phyloP scores from a whole-genome alignment of 2,888 invertebrate genomes.

The Caenorhabditis sp. region DNA sequence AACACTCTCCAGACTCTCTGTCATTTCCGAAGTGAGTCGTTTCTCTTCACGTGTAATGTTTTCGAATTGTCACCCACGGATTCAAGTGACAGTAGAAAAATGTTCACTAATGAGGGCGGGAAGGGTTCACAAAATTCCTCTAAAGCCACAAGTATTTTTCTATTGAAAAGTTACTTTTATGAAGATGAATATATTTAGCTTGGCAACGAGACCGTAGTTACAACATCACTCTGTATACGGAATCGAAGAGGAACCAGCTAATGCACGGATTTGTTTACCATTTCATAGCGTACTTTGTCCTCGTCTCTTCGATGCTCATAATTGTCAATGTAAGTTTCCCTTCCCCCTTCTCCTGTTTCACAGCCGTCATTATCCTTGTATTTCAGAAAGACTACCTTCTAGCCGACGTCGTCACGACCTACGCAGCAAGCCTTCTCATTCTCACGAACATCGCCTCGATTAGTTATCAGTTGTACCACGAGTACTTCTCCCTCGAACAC shows the following conservation, averaged over 20 bases:
- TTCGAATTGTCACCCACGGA: background rate
- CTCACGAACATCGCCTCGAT: slow-evolving; percentile 55
- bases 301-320: slow-evolving; percentile 50
- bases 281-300: slow-evolving; percentile 54
- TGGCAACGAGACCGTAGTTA: slow-evolving; percentile 47
- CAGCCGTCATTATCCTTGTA: background rate
- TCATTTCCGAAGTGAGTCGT: slow-evolving; percentile 46
- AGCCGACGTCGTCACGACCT: slow-evolving; percentile 52
- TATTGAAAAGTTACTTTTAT: too few relatives aligned
- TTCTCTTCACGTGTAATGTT: background rate
- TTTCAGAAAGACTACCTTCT: slow-evolving; percentile 48
- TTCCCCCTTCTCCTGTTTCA: background rate
- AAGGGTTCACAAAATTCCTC: too few relatives aligned
- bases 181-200: slow-evolving; percentile 45
- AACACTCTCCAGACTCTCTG: slow-evolving; percentile 56
- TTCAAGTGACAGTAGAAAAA: too few relatives aligned
- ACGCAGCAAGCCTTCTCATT: slow-evolving; percentile 44
- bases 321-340: slow-evolving; percentile 39
- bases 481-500: slow-evolving; percentile 60
- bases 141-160: too few relatives aligned
- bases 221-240: slow-evolving; percentile 13
- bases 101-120: too few relatives aligned
- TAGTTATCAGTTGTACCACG: slow-evolving; percentile 49
- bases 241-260: slow-evolving; percentile 43
- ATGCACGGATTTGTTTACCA: slow-evolving; percentile 60